These are phyloP conservation scores for Hippocampus mohnikei DNA, from an alignment of 2,113 vertebrate species.

Conservation along the genomic window DNA sequence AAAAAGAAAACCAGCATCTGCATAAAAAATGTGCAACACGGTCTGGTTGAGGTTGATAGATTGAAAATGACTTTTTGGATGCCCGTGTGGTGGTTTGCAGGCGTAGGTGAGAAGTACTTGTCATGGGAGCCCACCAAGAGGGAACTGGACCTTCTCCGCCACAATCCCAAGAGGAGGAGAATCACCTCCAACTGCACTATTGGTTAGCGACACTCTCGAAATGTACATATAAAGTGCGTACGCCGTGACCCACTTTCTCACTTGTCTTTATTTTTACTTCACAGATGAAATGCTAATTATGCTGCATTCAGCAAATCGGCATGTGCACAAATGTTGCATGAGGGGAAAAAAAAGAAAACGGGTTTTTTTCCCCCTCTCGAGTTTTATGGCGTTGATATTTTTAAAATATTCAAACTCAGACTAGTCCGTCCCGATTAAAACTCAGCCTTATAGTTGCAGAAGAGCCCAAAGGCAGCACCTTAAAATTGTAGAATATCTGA, in stretches of 20 bases:
- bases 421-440: background rate
- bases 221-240: background rate
- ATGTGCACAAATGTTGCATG: background rate
- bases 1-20: too few species aligned
- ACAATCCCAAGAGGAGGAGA: conserved; percentile 97
- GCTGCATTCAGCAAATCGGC: background rate
- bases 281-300: background rate
- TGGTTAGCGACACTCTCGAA: conserved; percentile 68
- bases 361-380: too few species aligned
- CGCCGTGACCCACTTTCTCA: background rate
- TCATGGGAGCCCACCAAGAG: conserved; percentile 97
- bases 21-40: too few species aligned
- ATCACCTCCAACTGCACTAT: conserved; percentile 99
- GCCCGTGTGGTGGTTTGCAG: conserved; percentile 54
- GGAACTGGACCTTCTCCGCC: conserved; percentile 92
- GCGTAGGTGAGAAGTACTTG: conserved; percentile 93
- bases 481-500: background rate
- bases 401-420: too few species aligned
- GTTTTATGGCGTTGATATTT: too few species aligned
- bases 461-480: too few species aligned
- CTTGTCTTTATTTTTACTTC: background rate
- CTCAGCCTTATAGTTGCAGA: too few species aligned
- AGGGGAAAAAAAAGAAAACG: too few species aligned
- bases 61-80: background rate
- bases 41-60: too few species aligned